A percentile compares a stretch with the other conserved stretches of the same genome.
Conservation (phyloP, 2,797 vertebrate species). For the Sardinella longiceps region DNA sequence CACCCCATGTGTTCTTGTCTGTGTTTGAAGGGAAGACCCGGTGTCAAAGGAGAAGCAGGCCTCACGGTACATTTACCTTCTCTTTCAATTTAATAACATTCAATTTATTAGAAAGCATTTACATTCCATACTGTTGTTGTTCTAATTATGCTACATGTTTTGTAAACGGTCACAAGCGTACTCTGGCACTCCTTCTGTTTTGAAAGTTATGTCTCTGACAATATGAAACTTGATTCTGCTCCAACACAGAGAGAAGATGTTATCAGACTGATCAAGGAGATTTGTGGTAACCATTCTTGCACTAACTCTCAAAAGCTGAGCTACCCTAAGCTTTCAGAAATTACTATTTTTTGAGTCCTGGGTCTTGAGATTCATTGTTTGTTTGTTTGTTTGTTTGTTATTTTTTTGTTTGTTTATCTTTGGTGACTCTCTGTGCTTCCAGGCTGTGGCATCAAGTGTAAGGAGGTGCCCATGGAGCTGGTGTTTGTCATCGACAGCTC, state of each 20-base stretch:
- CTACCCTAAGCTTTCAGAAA: background rate
- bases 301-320: background rate
- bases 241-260: slow-evolving; percentile 85
- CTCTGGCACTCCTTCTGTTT: background rate
- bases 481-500: slow-evolving; percentile 94
- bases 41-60: slow-evolving; percentile 85
- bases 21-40: slow-evolving; percentile 75
- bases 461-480: slow-evolving; percentile 92
- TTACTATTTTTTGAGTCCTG: background rate
- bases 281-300: slow-evolving; percentile 77
- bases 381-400: background rate
- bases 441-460: slow-evolving; percentile 92
- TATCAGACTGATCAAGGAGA: slow-evolving; percentile 90
- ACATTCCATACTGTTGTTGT: background rate
- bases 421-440: background rate
- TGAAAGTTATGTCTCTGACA: background rate
- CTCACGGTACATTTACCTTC: slow-evolving; percentile 81
- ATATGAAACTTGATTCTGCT: slow-evolving; percentile 23
- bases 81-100: too few species aligned
- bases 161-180: background rate
- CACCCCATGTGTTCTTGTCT: background rate
- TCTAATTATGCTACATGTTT: background rate
- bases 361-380: too few species aligned
- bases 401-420: background rate
- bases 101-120: slow-evolving; percentile 59